Evolutionary conservation across 2,113 vertebrate genomes (phyloP).

Genomic region (Bungarus multicinctus): DNA sequence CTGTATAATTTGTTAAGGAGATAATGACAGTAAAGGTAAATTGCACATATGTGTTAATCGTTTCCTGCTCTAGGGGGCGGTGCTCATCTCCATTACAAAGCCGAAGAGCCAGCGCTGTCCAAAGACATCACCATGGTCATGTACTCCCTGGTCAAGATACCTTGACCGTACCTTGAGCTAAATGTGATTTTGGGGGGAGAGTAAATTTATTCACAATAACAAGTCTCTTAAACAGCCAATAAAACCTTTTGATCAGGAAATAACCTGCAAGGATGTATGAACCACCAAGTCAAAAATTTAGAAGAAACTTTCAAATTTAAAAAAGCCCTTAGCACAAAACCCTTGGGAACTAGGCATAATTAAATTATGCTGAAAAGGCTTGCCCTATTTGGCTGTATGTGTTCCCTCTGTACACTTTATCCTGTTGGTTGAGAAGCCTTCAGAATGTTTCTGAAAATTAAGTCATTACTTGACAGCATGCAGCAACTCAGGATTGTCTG

Average conservation of each 20-base stretch:
- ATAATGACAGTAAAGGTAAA: neutral
- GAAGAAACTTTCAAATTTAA: neutral
- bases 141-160: too few relatives aligned
- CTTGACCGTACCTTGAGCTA: neutral
- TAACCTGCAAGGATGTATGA: slow-evolving; percentile 2
- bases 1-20: neutral
- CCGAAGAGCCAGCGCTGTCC: too few relatives aligned
- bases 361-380: neutral
- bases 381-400: neutral
- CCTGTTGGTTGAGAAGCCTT: neutral
- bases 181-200: neutral
- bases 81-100: too few relatives aligned
- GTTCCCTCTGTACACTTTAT: neutral
- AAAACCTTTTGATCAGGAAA: slow-evolving; percentile 46
- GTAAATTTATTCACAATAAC: neutral
- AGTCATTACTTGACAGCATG: neutral
- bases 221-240: slow-evolving; percentile 19
- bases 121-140: too few relatives aligned
- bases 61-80: too few relatives aligned
- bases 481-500: neutral
- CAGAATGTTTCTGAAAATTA: neutral
- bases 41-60: too few relatives aligned
- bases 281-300: neutral
- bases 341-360: neutral
- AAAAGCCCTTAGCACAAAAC: neutral